These are phyloP conservation scores for Cyprinodon diabolis DNA, from an alignment of 2,797 vertebrate species.

Conservation along the genomic window DNA sequence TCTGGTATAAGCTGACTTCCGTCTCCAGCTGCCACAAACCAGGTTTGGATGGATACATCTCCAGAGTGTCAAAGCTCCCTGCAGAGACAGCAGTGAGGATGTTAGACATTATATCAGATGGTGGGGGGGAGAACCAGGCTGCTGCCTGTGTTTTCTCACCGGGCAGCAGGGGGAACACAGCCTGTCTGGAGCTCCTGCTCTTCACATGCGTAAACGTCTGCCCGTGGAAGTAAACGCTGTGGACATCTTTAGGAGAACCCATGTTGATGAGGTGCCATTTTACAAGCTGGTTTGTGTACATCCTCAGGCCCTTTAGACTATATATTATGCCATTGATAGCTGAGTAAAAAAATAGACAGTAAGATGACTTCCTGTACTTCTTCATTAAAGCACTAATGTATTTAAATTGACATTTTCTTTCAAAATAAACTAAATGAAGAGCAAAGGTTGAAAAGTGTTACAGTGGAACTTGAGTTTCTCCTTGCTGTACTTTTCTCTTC, in stretches of 20 bases:
- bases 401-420: neutral
- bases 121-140: neutral
- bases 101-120: neutral
- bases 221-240: constrained; percentile 93
- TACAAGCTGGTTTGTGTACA: constrained; percentile 88
- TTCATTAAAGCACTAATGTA: too few species aligned
- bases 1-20: constrained; percentile 87
- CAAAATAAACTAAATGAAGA: neutral
- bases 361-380: neutral
- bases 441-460: constrained; percentile 62
- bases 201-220: constrained; percentile 90
- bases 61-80: constrained; percentile 92
- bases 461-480: constrained; percentile 87
- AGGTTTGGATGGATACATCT: constrained; percentile 91
- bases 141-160: constrained; percentile 20
- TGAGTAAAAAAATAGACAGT: constrained; percentile 50
- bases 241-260: constrained; percentile 88
- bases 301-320: constrained; percentile 89
- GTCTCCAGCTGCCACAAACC: constrained; percentile 94
- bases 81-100: constrained; percentile 20
- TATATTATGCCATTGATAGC: constrained; percentile 93
- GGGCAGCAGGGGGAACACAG: constrained; percentile 88
- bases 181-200: constrained; percentile 81
- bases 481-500: constrained; percentile 56
- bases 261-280: constrained; percentile 92